Evolutionary conservation across 2,888 invertebrate species (phyloP), one percentile per base, ranked within the genome.

Genomic region (Amphipoea lucens): DNA sequence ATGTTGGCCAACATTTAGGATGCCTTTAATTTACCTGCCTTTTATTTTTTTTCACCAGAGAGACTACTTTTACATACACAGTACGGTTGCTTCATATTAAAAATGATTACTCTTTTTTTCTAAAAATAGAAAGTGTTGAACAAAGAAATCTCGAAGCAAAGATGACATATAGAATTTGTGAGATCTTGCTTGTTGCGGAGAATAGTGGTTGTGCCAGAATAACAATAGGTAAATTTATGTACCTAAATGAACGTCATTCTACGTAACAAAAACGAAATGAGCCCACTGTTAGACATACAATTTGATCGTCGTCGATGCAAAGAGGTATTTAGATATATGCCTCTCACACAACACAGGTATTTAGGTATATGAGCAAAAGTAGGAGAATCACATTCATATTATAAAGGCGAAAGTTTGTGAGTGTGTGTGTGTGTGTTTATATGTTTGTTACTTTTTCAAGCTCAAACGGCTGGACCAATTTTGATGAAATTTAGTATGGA

Each of bases 161-260:
- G 6, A 36, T 74, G 45, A 62, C 48, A 63, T 63, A 77, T 67
- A 92, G 90, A 93, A 91, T 92, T 92, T 91, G 92, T 90, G 90
- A 93, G 92, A 94, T 93, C 93, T 93, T 92, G 91, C 93, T 94
- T 93, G 90, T 93, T 87, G 85, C 86, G 90, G 87, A 94, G 94
- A 95, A 86, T 93, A 93, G 93, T 91, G 91, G 90, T 89, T 93
- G 91, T 92, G 92, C 91, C 88, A 87, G 95, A 95, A 95, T 95
- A 95, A 96, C 96, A 96, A 96, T 96, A 96, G 95, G 94, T 96
- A 96, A 96, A 96, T 96, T 96, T 96, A 96, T 96, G 96, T 96
- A n/a, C n/a, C n/a, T n/a, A 96, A 96, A 96, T 96, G 95, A 96
- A 93, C 92, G 90, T 91, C 92, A 92, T 93, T 91, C 92, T 94